phyloP scores from a whole-genome alignment of 2,888 invertebrate species.

The Sepioteuthis lessoniana region DNA sequence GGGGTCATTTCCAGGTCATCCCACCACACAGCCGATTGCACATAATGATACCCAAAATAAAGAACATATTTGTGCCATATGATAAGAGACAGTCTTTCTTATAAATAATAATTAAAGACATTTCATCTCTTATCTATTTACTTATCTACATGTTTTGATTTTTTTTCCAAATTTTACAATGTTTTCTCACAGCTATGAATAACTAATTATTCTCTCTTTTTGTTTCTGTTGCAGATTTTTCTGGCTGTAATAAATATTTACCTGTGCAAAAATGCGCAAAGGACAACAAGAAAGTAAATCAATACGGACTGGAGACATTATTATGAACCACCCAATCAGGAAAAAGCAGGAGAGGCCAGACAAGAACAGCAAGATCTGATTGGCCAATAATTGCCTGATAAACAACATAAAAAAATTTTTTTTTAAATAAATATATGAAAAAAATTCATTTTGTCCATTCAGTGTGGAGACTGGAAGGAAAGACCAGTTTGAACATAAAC shows the following conservation, averaged over 20 bases:
- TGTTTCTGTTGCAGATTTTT: not conserved
- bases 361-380: not conserved
- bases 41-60: too few species aligned
- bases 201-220: not conserved
- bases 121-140: too few species aligned
- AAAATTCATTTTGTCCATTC: not conserved
- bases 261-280: constrained; percentile 37
- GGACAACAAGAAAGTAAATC: not conserved
- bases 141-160: too few species aligned
- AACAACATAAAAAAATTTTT: not conserved
- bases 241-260: constrained; percentile 43
- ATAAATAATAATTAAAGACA: too few species aligned
- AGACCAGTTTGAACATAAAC: not conserved
- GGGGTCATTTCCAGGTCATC: too few species aligned
- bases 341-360: not conserved
- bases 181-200: not conserved
- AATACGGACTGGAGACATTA: constrained; percentile 25
- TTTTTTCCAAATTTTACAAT: too few species aligned
- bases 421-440: too few species aligned
- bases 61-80: too few species aligned
- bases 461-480: not conserved
- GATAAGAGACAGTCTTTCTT: too few species aligned
- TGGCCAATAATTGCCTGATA: not conserved
- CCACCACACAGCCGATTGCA: too few species aligned
- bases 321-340: constrained; percentile 39